Evolutionary conservation across 2,797 vertebrate genomes (phyloP), one percentile per base, ranked within the genome.

Genomic region (Lophotriccus pileatus): DNA sequence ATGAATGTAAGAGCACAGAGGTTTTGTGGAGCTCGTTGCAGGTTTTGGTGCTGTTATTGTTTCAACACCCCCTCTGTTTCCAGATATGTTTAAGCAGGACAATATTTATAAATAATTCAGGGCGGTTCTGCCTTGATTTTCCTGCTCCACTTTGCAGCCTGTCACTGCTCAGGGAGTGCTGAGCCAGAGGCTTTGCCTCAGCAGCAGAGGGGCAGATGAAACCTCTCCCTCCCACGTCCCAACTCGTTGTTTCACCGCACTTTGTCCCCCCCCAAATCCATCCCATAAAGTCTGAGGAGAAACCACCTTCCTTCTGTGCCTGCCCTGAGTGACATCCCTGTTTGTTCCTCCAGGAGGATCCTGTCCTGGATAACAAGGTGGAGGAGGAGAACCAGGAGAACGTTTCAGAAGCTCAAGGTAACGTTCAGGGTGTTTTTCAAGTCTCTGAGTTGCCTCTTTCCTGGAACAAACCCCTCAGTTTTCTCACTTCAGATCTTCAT

Each of bases 391-490:
- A 95, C 66, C 89, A 58, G 15, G 41, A 32, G 7, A 34, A 37
- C 39, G 79, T 34, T 94, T 74, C 93, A 86, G 92, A 91, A 89
- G 32, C 63, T 87, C 88, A 47, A 97, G 98, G 98, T 98, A 97
- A 91, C 27, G 34, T 15, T 53, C 7, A 34, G 1, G 17, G 0
- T 43, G 3, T n/a, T 76, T 93, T 62, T 64, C 21, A 46, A 56
- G 17, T 49, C 25, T 80, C 13, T 66, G 41, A 49, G 22, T 24
- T 82, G 10, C 41, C 9, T 36, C 39, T 70, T 58, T 27, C 18
- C 23, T 46, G 8, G 55, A 64, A 30, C 1, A 2, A 84, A 86
- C 4, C 2, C 8, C 16, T 81, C 19, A 0, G 0, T 50, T 87
- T 67, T 44, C 39, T 84, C 0, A 24, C 13, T 39, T 60, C 14